phyloP scores from a whole-genome alignment of 2,113 vertebrate genomes.

The Myotis davidii region DNA sequence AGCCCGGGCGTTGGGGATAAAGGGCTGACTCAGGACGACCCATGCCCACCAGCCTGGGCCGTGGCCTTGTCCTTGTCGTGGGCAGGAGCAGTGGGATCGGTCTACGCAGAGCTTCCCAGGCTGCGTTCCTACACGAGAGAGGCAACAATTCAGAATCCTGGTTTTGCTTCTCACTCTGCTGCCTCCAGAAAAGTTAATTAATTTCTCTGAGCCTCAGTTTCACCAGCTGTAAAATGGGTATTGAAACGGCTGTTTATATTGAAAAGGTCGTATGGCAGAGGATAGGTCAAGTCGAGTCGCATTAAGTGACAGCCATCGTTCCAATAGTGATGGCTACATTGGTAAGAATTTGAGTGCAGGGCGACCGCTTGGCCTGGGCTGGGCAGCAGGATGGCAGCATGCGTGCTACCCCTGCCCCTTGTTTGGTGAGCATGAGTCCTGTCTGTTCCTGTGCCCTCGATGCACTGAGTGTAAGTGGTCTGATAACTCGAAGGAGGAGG shows the following conservation, averaged over 20 bases:
- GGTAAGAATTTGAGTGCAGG: neutral
- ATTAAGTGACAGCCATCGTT: neutral
- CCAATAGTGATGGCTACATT: neutral
- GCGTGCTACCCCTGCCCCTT: neutral
- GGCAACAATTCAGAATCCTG: neutral
- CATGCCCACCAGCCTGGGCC: neutral
- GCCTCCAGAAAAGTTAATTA: neutral
- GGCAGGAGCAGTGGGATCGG: no score
- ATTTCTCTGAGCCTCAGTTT: neutral
- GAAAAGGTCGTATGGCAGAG: neutral
- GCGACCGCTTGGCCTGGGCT: rapidly evolving
- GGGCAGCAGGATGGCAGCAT: rapidly evolving
- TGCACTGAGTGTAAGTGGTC: neutral
- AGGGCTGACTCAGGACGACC: neutral
- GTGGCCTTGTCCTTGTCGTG: neutral
- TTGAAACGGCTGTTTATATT: neutral
- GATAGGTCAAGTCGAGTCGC: no score
- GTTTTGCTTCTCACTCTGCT: neutral
- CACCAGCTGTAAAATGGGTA: neutral
- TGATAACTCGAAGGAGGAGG: neutral
- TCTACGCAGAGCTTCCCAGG: neutral
- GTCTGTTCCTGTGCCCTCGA: neutral
- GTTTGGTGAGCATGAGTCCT: neutral
- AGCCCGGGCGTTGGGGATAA: neutral
- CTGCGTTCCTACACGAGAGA: neutral